These are phyloP conservation scores for Pseudococcus jackbeardsleyi DNA, from an alignment of 2,888 invertebrate species.

Conservation along the genomic window DNA sequence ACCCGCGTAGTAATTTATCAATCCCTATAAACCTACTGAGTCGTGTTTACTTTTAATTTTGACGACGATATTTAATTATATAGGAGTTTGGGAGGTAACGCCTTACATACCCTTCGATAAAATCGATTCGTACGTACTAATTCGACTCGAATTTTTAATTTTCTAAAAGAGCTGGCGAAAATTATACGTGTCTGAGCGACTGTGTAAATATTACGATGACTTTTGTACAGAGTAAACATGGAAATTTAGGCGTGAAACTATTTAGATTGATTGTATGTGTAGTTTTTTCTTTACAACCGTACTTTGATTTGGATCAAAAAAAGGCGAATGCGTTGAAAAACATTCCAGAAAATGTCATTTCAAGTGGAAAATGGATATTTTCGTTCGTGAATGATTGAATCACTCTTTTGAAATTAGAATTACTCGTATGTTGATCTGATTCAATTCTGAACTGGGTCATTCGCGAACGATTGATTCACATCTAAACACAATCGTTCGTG, in stretches of 20 bases:
- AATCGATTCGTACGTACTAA: background rate
- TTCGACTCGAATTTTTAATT: background rate
- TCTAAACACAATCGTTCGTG: background rate
- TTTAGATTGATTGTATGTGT: background rate
- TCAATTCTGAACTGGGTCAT: background rate
- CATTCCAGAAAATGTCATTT: background rate
- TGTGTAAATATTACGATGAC: background rate
- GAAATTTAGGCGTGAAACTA: background rate
- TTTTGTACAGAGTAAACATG: background rate
- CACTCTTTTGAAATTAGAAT: background rate
- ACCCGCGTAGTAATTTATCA: background rate
- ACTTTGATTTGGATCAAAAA: background rate
- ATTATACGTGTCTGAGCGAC: background rate
- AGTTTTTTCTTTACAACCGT: background rate
- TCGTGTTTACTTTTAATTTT: constrained; percentile 2
- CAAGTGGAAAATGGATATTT: background rate
- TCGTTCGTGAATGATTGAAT: no score
- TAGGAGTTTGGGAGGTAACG: background rate
- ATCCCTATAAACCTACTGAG: background rate
- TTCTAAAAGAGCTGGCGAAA: background rate
- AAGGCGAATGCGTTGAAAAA: no score
- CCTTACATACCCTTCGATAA: background rate
- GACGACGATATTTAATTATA: background rate
- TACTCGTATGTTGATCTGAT: background rate
- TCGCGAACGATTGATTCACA: background rate